These are phyloP conservation scores for Meriones unguiculatus DNA, from an alignment of 2,113 vertebrate genomes.

Conservation along the genomic window DNA sequence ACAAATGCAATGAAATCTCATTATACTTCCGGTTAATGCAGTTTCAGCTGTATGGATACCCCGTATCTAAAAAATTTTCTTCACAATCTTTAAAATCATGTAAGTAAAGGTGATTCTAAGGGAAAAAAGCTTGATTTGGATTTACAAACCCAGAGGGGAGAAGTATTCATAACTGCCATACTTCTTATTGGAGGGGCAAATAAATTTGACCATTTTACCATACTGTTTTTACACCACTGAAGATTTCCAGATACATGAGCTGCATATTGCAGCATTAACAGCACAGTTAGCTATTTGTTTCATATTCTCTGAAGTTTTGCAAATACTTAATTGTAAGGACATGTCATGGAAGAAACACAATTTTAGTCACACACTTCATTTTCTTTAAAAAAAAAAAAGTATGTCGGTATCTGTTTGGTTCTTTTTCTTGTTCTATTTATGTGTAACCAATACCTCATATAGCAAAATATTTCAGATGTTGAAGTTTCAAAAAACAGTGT, in stretches of 20 bases:
- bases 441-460: not conserved
- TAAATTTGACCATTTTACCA: not conserved
- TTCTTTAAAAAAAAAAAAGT: not conserved
- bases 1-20: conserved; percentile 16
- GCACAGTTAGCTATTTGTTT: not conserved
- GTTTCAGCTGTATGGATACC: accelerated
- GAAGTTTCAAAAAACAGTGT: not conserved
- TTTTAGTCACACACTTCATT: not conserved
- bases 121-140: not conserved
- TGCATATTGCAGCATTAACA: not conserved
- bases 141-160: not conserved
- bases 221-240: not conserved
- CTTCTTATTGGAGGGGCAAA: not conserved
- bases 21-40: not conserved
- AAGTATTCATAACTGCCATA: not conserved
- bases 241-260: not conserved
- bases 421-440: conserved; percentile 27
- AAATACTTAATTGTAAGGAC: not conserved
- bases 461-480: not conserved
- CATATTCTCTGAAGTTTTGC: not conserved
- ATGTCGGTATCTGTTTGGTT: not conserved
- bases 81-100: not conserved
- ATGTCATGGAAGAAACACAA: not conserved
- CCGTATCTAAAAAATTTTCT: not conserved
- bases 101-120: not conserved